A percentile compares a stretch with the other conserved stretches of the same genome.
Evolutionary conservation across 1,140 invertebrate species (phyloP).

Genomic region (Aphaenogaster rudis): DNA sequence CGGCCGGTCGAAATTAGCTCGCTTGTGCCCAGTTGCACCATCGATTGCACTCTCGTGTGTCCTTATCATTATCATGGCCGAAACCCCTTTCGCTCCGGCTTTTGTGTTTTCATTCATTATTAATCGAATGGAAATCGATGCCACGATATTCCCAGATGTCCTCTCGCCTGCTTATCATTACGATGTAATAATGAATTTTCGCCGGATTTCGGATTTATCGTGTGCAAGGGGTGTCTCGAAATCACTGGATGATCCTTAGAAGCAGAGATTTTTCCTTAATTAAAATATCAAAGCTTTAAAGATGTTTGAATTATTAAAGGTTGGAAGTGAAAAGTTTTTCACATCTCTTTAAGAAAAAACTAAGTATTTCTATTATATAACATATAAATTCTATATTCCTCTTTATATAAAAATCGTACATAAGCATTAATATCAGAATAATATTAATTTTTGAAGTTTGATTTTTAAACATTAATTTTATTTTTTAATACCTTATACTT

Average conservation of each 20-base stretch:
- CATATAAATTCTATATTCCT: background rate
- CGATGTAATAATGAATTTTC: conserved; percentile 33
- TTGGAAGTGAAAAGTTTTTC: background rate
- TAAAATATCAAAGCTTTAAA: background rate
- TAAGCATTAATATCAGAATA: background rate
- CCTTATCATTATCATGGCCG: conserved; percentile 20
- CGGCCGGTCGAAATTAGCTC: conserved; percentile 39
- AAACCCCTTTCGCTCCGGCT: conserved; percentile 15
- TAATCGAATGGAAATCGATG: conserved; percentile 14
- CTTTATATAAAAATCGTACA: background rate
- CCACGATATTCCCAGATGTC: conserved; percentile 23
- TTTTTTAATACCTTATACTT: background rate
- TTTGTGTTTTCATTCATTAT: conserved; percentile 42
- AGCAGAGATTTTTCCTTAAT: background rate
- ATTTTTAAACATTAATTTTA: background rate
- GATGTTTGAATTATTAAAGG: background rate
- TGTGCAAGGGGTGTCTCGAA: background rate
- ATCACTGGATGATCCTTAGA: background rate
- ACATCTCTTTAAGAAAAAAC: background rate
- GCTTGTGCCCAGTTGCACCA: conserved; percentile 28
- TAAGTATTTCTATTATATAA: background rate
- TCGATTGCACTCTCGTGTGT: conserved; percentile 8
- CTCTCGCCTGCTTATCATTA: conserved; percentile 14
- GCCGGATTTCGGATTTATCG: background rate
- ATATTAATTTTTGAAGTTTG: background rate